phyloP scores from a whole-genome alignment of 2,797 vertebrate genomes.

The Intellagama lesueurii region DNA sequence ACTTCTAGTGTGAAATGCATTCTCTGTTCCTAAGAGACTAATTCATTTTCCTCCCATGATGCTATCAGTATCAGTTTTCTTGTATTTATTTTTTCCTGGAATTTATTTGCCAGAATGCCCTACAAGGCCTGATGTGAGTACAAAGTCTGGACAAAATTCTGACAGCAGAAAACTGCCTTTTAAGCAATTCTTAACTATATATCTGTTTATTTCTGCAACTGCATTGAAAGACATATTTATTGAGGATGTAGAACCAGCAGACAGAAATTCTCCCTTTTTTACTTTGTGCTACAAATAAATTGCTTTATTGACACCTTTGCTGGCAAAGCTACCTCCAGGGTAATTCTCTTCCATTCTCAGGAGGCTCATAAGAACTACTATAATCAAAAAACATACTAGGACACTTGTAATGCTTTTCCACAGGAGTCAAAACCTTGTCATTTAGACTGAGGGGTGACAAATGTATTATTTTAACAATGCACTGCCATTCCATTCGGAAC shows the following conservation, averaged over 20 bases:
- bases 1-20: neutral
- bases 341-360: conserved; percentile 4
- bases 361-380: conserved; percentile 13
- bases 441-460: conserved; percentile 15
- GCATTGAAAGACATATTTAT: neutral
- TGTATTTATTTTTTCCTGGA: neutral
- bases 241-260: conserved; percentile 16
- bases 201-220: neutral
- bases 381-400: conserved; percentile 4
- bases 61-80: neutral
- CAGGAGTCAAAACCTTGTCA: conserved; percentile 21
- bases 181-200: neutral
- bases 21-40: neutral
- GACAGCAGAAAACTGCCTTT: conserved; percentile 4
- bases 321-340: conserved; percentile 9
- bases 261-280: conserved; percentile 26
- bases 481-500: conserved; percentile 6
- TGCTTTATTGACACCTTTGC: conserved; percentile 45
- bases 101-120: neutral
- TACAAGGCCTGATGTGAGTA: neutral
- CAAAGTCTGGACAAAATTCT: neutral
- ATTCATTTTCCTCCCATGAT: neutral
- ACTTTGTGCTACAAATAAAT: conserved; percentile 48
- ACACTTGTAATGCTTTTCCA: conserved; percentile 6
- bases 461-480: conserved; percentile 21